phyloP scores from a whole-genome alignment of 2,888 invertebrate genomes.

The Tinea trinotella region DNA sequence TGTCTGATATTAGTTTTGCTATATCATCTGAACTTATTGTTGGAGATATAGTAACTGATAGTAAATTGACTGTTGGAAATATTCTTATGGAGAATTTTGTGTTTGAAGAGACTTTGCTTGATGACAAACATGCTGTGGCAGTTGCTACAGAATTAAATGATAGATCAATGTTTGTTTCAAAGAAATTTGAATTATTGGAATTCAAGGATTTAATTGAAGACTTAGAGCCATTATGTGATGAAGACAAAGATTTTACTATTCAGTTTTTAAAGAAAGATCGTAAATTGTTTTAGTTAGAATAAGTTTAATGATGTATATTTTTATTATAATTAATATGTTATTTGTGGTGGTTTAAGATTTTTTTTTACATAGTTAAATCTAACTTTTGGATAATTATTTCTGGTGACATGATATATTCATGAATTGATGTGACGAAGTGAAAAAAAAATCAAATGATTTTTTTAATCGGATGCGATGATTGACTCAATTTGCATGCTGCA shows the following conservation, averaged over 20 bases:
- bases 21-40: conserved; percentile 68
- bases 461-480: no score
- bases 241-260: conserved; percentile 68
- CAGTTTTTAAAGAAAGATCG: conserved; percentile 73
- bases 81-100: conserved; percentile 74
- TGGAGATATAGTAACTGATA: conserved; percentile 70
- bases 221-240: conserved; percentile 41
- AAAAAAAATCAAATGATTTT: no score
- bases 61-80: conserved; percentile 76
- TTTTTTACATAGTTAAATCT: no score
- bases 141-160: conserved; percentile 73
- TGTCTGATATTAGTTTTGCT: conserved; percentile 83
- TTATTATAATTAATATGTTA: no score
- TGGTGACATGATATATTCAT: no score
- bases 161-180: conserved; percentile 28
- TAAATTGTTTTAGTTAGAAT: conserved; percentile 32
- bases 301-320: no score
- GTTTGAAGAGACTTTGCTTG: conserved; percentile 88
- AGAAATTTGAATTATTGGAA: conserved; percentile 66
- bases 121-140: conserved; percentile 83
- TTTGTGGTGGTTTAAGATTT: no score
- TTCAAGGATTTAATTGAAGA: conserved; percentile 74
- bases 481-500: no score
- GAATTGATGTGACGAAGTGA: no score
- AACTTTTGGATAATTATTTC: no score